Evolutionary conservation across 2,797 vertebrate genomes (phyloP).

Genomic region (Lepus oiostolus): DNA sequence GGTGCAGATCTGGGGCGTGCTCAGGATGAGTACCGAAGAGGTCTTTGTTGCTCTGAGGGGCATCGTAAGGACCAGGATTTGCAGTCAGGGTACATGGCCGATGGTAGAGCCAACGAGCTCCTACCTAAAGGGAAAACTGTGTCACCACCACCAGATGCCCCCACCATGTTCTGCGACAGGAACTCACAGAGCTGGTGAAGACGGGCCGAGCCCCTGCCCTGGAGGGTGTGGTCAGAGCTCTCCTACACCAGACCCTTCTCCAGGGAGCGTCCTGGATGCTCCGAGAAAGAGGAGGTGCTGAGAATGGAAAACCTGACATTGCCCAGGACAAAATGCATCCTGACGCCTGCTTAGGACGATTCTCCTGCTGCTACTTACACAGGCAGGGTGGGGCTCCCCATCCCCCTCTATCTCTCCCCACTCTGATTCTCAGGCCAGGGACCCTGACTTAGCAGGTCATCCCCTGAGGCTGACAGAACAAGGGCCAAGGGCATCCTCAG

Average conservation of each 20-base stretch:
- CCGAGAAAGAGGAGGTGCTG: not conserved
- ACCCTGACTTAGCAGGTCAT: not conserved
- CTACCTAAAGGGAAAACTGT: not conserved
- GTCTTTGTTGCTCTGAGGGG: not conserved
- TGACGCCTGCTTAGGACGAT: not conserved
- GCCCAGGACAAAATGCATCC: not conserved
- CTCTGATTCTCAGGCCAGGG: not conserved
- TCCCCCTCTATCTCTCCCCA: accelerated
- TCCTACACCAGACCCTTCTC: too few relatives aligned
- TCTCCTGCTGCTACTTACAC: too few relatives aligned
- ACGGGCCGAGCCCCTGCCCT: not conserved
- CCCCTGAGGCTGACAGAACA: not conserved
- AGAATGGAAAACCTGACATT: not conserved
- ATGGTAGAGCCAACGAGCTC: not conserved
- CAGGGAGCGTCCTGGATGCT: not conserved
- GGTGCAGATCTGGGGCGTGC: not conserved
- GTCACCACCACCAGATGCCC: not conserved
- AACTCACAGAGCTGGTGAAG: not conserved
- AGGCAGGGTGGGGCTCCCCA: accelerated
- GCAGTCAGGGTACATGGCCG: not conserved
- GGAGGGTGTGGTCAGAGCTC: not conserved
- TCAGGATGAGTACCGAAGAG: not conserved
- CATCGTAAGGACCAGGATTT: not conserved
- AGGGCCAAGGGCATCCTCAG: not conserved
- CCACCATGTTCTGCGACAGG: not conserved